Evolutionary conservation across 2,888 invertebrate genomes (phyloP).

Genomic region (Lasioglossum malachurum): DNA sequence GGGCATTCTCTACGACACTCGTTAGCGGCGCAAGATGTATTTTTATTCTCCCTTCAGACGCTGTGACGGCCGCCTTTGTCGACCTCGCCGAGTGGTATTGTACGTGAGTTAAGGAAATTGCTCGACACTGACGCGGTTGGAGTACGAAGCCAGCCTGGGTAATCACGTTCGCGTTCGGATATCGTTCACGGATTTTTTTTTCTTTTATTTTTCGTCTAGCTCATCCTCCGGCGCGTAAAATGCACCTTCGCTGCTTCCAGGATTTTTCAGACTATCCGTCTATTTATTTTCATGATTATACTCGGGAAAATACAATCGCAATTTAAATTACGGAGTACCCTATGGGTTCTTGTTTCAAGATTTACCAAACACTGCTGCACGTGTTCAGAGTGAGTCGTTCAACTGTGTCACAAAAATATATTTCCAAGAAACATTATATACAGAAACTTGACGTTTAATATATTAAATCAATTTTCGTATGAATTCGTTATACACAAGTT

Average conservation of each 20-base stretch:
- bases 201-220: not conserved
- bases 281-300: not conserved
- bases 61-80: constrained; percentile 31
- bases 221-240: not conserved
- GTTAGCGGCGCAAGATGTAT: constrained; percentile 55
- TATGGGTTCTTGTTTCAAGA: too few relatives aligned
- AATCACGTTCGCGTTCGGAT: constrained; percentile 12
- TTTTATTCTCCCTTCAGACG: constrained; percentile 52
- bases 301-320: not conserved
- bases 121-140: constrained; percentile 30
- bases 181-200: not conserved
- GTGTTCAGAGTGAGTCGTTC: too few relatives aligned
- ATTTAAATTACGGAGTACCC: too few relatives aligned
- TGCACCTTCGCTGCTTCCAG: not conserved
- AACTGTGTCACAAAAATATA: too few relatives aligned
- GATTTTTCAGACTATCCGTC: not conserved
- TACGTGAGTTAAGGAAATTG: constrained; percentile 53
- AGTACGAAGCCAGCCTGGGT: constrained; percentile 25
- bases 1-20: constrained; percentile 34
- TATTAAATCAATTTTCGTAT: too few relatives aligned
- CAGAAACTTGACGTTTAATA: too few relatives aligned
- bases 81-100: constrained; percentile 32
- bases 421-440: too few relatives aligned
- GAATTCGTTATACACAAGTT: too few relatives aligned
- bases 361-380: too few relatives aligned